Base-by-base conservation (phyloP, 2,797 vertebrate genomes). In the Phylloscopus collybita region DNA sequence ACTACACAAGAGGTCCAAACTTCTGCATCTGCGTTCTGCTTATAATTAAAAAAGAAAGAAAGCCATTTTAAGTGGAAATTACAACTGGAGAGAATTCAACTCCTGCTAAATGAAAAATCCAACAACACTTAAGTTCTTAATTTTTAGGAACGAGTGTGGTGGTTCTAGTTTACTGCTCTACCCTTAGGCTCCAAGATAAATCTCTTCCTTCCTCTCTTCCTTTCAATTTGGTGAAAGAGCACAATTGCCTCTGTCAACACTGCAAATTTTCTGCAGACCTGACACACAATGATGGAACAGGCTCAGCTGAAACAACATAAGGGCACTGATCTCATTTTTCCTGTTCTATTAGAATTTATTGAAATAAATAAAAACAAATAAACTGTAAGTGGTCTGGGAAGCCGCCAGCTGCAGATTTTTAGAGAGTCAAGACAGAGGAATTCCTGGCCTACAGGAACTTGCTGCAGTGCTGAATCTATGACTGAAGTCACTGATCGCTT, bases 191-290 rank as follows among this genome's bases (percentile, higher is more conserved):
- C 51, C 40, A 86, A 86, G 34, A 92, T 73, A 94, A 93, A 96
- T 95, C 53, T 84, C 44, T 92, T 30, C 54, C 16, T 91, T 82
- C 42, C 32, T 83, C 44, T 61, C 73, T 85, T 83, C 45, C 69
- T 92, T 96, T 71, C 74, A 80, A 25, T 73, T 62, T 1, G 0
- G 38, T 44, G 45, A 82, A 92, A 90, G 40, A 92, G 47, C 53
- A 75, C 6, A 23, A 90, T 86, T 86, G 79, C 69, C 27, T 92
- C 65, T 95, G 88, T 90, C 93, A 95, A 49, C 72, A 74, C 22
- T 26, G 54, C 32, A 88, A 88, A 95, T 96, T 95, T 92, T 94
- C 73, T 89, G 34, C 61, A 82, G 72, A 73, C 30, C 84, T 93
- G 70, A 75, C 73, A 92, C n/a, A 80, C 50, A 76, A 30, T 30